Evolutionary conservation across 1,140 invertebrate genomes (phyloP).

Genomic region (Orchesella cincta): DNA sequence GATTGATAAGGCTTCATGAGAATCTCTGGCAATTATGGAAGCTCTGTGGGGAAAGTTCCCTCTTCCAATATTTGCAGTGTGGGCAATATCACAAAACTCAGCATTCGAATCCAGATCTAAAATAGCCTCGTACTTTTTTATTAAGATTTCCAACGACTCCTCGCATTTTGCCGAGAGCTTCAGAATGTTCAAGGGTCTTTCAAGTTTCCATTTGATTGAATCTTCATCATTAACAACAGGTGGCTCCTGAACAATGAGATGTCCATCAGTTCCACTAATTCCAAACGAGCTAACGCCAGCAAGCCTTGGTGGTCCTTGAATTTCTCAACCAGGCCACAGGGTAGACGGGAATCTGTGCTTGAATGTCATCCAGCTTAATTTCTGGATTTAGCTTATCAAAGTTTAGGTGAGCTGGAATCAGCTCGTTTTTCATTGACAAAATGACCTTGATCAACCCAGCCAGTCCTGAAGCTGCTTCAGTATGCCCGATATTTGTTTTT

Average conservation of each 20-base stretch:
- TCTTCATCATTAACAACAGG: neutral
- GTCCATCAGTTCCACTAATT: neutral
- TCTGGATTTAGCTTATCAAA: neutral
- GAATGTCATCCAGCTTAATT: no score
- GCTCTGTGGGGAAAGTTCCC: neutral
- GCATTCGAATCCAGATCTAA: neutral
- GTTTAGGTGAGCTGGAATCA: conserved; percentile 2
- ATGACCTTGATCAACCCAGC: conserved; percentile 7
- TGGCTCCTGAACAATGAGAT: conserved; percentile 13
- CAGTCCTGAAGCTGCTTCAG: neutral
- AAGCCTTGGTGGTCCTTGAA: no score
- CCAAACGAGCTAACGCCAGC: conserved; percentile 17
- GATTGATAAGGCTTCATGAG: neutral
- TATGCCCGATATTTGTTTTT: conserved; percentile 10
- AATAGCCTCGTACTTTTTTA: neutral
- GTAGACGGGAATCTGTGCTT: no score
- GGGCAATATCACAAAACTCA: neutral
- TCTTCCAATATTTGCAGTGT: neutral
- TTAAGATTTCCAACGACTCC: neutral
- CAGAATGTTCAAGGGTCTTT: neutral
- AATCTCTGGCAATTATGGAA: neutral
- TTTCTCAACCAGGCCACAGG: no score
- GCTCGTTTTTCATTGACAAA: conserved; percentile 3
- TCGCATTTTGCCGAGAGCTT: conserved; percentile 12
- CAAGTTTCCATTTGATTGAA: neutral